Evolutionary conservation across 2,113 vertebrate species (phyloP).

Genomic region (Sylvietta virens): DNA sequence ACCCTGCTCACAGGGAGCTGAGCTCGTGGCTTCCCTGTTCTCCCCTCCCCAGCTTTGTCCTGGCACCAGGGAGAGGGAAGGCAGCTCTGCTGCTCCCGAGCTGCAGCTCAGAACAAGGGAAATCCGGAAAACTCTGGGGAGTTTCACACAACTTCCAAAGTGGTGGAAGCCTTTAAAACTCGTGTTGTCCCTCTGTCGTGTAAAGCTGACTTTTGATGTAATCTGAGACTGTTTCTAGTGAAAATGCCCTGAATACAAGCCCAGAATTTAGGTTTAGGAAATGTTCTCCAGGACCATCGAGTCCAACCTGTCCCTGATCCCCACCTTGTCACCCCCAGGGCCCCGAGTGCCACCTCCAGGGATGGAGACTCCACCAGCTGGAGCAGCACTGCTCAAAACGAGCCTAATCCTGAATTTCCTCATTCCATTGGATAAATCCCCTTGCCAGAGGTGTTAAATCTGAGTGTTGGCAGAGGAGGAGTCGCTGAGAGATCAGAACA

Average conservation of each 20-base stretch:
- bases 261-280: neutral
- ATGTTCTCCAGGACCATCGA: neutral
- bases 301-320: neutral
- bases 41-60: neutral
- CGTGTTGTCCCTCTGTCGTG: accelerated
- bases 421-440: accelerated
- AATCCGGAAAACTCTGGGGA: neutral
- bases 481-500: neutral
- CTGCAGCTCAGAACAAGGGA: neutral
- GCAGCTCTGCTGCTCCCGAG: neutral
- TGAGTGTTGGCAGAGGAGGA: neutral
- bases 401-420: neutral
- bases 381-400: neutral
- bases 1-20: neutral
- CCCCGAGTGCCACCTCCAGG: neutral
- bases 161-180: neutral
- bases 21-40: neutral
- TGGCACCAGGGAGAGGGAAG: neutral
- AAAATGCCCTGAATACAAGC: neutral
- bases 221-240: neutral
- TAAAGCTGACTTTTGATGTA: neutral
- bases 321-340: neutral
- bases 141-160: neutral
- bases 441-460: neutral
- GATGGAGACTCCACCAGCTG: neutral